Evolutionary conservation across 2,888 invertebrate species (phyloP), one percentile per base, ranked within the genome.

Genomic region (Chrysopilus asiliformis): DNA sequence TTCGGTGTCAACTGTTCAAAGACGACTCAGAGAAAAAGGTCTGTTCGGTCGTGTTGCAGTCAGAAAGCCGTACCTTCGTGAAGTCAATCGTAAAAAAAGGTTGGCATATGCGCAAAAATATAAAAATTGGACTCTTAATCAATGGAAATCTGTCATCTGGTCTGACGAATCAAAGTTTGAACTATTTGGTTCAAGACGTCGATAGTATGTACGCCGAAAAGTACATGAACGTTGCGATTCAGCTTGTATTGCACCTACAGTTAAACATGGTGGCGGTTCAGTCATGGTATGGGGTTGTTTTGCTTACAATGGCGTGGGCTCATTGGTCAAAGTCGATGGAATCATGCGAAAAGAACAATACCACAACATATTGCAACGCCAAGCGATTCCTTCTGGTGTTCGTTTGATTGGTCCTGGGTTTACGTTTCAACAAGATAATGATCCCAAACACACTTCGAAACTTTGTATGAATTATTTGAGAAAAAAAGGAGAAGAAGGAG

Each of bases 221-320:
- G 9, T 17, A 14, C 29, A 26, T 6, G 35, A 39, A 36, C 28
- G 29, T 13, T 19, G 32, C 10, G 9, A n/a, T 12, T 4, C 14
- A 13, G 12, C 34, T 20, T 38, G 28, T 42, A n/a, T 44, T 9
- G 20, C 15, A 14, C 14, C 42, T 7, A 41, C 45, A 19, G 36
- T 45, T 5, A 42, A 45, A 30, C 39, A 45, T 25, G 42, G 42
- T 20, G 43, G 40, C 17, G 39, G 42, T 24, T 36, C 34, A 20
- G 27, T 43, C 5, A 43, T 45, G 35, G 40, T 42, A 5, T 43
- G 46, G 43, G 40, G 43, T 10, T 41, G 43, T 27, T 38, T 43
- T 24, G 30, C 35, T 14, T 19, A 25, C 5, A 25, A 29, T 33
- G 38, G 39, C 4, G 38, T 33, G 17, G 35, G 35, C 27, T 32